These are phyloP conservation scores for Diglossa brunneiventris DNA, from an alignment of 2,113 vertebrate species.

Conservation along the genomic window DNA sequence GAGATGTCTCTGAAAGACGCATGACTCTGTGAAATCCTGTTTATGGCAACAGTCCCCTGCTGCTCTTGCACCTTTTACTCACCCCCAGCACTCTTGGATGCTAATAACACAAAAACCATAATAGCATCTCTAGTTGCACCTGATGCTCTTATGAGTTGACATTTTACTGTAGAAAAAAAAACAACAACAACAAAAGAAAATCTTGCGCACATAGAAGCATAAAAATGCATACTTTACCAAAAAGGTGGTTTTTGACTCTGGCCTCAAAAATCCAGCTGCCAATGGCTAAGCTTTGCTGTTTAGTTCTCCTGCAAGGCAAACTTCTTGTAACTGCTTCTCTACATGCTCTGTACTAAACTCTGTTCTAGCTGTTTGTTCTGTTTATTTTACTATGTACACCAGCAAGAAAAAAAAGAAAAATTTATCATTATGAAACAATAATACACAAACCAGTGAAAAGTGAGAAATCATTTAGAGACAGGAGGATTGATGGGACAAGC, in stretches of 20 bases:
- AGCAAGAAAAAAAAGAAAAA: not conserved
- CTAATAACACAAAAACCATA: constrained; percentile 63
- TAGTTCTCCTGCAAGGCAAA: not conserved
- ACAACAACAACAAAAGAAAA: not conserved
- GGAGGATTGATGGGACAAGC: not conserved
- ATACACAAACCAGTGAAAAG: not conserved
- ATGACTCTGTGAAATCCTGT: constrained; percentile 51
- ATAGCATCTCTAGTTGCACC: constrained; percentile 42
- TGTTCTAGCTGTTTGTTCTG: not conserved
- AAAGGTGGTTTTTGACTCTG: not conserved
- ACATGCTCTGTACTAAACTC: not conserved
- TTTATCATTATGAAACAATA: not conserved
- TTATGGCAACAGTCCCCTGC: constrained; percentile 56
- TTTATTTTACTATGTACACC: not conserved
- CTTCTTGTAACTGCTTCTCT: not conserved
- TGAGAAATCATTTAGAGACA: not conserved
- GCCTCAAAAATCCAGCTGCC: not conserved
- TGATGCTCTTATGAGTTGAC: constrained; percentile 53
- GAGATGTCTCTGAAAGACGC: constrained; percentile 33
- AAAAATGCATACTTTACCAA: not conserved
- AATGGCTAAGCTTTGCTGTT: not conserved
- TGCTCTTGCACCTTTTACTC: constrained; percentile 40
- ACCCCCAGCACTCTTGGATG: constrained; percentile 26
- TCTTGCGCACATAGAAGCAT: not conserved
- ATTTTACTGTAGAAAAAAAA: constrained; percentile 13